Conservation (phyloP, 2,797 vertebrate genomes). For the Phaenicophaeus curvirostris region DNA sequence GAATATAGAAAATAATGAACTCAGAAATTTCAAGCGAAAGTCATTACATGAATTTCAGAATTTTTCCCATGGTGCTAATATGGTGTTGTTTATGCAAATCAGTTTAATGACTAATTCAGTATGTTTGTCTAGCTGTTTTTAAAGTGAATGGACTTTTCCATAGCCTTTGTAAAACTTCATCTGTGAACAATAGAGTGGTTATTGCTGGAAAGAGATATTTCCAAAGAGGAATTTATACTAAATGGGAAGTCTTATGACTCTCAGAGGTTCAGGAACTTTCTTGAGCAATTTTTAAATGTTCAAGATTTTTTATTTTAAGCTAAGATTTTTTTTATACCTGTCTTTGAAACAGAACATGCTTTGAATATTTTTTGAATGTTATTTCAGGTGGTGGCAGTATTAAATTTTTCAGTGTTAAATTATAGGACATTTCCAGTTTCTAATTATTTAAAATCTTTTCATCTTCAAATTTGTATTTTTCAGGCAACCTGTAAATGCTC, state of each 20-base stretch:
- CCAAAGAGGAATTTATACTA: background rate
- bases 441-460: background rate
- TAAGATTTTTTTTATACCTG: background rate
- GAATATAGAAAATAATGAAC: background rate
- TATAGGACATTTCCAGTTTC: background rate
- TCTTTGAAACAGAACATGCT: background rate
- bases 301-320: background rate
- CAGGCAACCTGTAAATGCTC: background rate
- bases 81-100: background rate
- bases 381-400: background rate
- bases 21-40: background rate
- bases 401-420: background rate
- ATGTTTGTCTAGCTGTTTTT: background rate
- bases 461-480: background rate
- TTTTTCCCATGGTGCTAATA: background rate
- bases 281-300: background rate
- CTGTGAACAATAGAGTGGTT: background rate
- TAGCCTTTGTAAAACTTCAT: background rate
- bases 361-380: background rate
- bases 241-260: background rate
- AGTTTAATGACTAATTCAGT: background rate
- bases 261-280: background rate
- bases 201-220: background rate
- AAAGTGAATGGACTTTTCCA: background rate
- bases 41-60: background rate